Conservation (phyloP, 2,888 invertebrate genomes). For the Dorcus parallelipipedus region DNA sequence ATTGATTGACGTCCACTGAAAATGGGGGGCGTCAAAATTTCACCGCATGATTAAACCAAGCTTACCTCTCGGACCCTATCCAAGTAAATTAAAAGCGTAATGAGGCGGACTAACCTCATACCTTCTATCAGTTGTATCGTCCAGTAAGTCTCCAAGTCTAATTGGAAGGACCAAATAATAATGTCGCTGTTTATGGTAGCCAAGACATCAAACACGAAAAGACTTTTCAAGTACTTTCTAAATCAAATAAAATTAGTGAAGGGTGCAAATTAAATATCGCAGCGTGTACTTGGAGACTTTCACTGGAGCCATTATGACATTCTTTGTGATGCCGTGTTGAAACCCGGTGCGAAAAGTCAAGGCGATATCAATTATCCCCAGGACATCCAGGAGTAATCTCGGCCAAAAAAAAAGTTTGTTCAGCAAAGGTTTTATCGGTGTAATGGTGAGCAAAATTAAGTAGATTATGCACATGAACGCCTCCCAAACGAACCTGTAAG, state of each 20-base stretch:
- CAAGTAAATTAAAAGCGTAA: conserved; percentile 35
- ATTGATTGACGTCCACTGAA: conserved; percentile 17
- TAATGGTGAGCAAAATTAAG: conserved; percentile 3
- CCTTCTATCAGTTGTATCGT: conserved; percentile 32
- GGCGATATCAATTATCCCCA: conserved; percentile 4
- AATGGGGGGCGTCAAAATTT: not conserved
- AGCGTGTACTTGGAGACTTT: conserved; percentile 19
- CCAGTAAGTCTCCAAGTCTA: conserved; percentile 18
- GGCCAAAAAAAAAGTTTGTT: not conserved
- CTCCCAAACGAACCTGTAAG: conserved; percentile 13
- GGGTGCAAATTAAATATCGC: not conserved
- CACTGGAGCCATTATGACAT: conserved; percentile 8
- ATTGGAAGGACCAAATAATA: conserved; percentile 21
- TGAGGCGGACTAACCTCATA: conserved; percentile 38
- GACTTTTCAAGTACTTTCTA: conserved; percentile 38
- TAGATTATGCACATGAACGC: conserved; percentile 6
- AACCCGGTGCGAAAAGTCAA: conserved; percentile 13
- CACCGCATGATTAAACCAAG: not conserved
- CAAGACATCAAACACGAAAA: conserved; percentile 40
- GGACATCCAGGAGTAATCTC: not conserved
- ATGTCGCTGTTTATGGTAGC: conserved; percentile 37
- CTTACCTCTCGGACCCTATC: conserved; percentile 38
- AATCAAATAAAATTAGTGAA: not conserved
- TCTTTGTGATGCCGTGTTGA: conserved; percentile 3
- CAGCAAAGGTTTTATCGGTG: conserved; percentile 7